A percentile compares a stretch with the other conserved stretches of the same genome.
phyloP scores from a whole-genome alignment of 2,888 invertebrate genomes.

The Cyclophora albipunctata region DNA sequence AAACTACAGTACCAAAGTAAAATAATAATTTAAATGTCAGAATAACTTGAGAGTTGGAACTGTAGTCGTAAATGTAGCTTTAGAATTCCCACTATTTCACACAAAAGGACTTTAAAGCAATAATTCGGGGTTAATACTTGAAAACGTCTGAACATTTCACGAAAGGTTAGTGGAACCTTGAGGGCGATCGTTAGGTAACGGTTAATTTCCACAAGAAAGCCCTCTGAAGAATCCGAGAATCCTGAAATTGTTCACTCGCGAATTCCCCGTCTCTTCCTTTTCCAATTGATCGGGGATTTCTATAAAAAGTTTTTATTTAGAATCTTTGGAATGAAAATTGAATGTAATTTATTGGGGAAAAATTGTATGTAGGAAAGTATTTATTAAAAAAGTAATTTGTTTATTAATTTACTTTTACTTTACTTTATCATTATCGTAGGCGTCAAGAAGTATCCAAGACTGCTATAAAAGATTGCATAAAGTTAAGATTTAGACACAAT shows the following conservation, averaged over 20 bases:
- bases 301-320: constrained; percentile 20
- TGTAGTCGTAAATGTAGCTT: constrained; percentile 15
- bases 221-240: constrained; percentile 27
- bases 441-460: no score
- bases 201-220: constrained; percentile 29
- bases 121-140: constrained; percentile 27
- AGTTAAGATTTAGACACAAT: no score
- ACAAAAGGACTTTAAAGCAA: constrained; percentile 24
- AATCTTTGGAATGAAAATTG: constrained; percentile 8
- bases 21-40: no score
- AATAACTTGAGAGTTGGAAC: constrained; percentile 8
- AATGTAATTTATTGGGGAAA: constrained; percentile 1
- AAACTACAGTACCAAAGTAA: no score
- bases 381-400: no score
- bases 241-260: constrained; percentile 31
- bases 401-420: no score
- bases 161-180: constrained; percentile 20
- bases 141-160: constrained; percentile 28
- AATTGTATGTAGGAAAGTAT: not conserved
- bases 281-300: constrained; percentile 29
- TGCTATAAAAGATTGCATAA: no score
- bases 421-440: no score
- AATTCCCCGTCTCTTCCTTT: constrained; percentile 23
- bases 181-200: constrained; percentile 21
- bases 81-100: constrained; percentile 6